These are phyloP conservation scores for Novumbra hubbsi DNA, from an alignment of 2,797 vertebrate species.

Conservation along the genomic window DNA sequence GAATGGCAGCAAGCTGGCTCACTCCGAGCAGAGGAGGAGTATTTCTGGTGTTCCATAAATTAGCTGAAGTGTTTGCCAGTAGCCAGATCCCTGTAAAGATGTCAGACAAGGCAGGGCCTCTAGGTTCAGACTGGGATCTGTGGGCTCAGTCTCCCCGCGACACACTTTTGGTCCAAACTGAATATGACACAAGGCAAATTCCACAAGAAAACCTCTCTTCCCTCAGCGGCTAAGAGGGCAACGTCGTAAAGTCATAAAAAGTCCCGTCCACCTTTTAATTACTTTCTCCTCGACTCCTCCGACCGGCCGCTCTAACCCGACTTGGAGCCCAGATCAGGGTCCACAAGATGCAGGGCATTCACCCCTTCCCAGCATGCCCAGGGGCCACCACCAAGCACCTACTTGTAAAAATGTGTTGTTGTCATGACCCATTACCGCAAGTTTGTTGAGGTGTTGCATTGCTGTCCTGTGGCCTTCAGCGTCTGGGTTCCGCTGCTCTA, in stretches of 20 bases:
- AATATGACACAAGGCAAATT: conserved; percentile 35
- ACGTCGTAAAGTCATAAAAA: conserved; percentile 34
- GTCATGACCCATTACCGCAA: background rate
- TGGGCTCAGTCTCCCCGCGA: background rate
- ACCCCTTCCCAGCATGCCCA: conserved; percentile 7
- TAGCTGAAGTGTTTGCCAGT: conserved; percentile 16
- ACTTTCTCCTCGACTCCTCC: conserved; percentile 36
- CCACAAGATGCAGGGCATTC: conserved; percentile 30
- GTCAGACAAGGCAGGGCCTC: background rate
- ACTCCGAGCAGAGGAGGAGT: background rate
- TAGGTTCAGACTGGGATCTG: background rate
- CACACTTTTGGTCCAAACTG: conserved; percentile 1
- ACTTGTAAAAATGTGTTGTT: conserved; percentile 22
- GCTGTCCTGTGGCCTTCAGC: background rate
- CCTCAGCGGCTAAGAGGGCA: conserved; percentile 26
- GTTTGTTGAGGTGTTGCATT: conserved; percentile 29
- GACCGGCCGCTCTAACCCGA: conserved; percentile 16
- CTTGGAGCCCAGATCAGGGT: conserved; percentile 24
- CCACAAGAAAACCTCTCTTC: conserved; percentile 11
- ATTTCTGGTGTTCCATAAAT: conserved; percentile 17
- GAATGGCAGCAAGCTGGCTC: conserved; percentile 14
- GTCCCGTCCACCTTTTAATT: conserved; percentile 45
- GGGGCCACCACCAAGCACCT: background rate
- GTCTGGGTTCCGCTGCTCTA: background rate
- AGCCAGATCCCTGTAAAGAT: background rate